phyloP scores from a whole-genome alignment of 23 tunicate species.

The Styela clava region DNA sequence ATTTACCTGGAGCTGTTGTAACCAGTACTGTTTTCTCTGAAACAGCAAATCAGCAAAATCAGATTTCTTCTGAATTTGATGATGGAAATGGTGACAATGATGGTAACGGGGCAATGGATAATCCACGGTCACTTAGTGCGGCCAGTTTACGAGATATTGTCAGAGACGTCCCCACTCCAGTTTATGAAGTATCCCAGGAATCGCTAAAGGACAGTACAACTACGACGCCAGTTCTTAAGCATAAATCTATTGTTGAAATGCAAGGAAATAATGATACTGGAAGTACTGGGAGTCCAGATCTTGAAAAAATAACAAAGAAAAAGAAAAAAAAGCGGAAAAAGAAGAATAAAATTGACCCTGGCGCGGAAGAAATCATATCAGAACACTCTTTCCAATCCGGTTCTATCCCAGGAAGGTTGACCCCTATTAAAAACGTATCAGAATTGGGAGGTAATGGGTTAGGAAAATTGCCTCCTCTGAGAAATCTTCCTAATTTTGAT shows the following conservation, averaged over 20 bases:
- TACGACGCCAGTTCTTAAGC: background rate
- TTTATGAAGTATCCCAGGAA: background rate
- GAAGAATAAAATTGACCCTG: constrained; percentile 9
- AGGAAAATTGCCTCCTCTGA: constrained; percentile 15
- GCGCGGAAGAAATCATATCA: background rate
- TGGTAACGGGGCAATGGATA: background rate
- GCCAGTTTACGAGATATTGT: constrained; percentile 22
- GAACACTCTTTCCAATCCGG: background rate
- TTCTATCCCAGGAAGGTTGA: background rate
- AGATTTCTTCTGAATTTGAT: too few species aligned
- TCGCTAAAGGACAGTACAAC: background rate
- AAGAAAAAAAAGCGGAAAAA: background rate
- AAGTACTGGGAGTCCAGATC: background rate
- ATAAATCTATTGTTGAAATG: background rate
- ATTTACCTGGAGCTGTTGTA: background rate
- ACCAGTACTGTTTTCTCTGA: background rate
- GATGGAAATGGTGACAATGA: background rate
- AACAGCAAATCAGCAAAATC: background rate
- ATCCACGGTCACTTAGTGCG: constrained; percentile 15
- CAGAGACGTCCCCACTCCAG: constrained; percentile 30
- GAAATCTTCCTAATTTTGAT: constrained; percentile 10
- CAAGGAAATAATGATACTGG: constrained; percentile 4
- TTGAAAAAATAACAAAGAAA: constrained; percentile 2
- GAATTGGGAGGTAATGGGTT: background rate
- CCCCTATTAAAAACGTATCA: constrained; percentile 6